A percentile compares a stretch with the other conserved stretches of the same genome.
phyloP scores from a whole-genome alignment of 2,797 vertebrate genomes.

The Astyanax mexicanus region DNA sequence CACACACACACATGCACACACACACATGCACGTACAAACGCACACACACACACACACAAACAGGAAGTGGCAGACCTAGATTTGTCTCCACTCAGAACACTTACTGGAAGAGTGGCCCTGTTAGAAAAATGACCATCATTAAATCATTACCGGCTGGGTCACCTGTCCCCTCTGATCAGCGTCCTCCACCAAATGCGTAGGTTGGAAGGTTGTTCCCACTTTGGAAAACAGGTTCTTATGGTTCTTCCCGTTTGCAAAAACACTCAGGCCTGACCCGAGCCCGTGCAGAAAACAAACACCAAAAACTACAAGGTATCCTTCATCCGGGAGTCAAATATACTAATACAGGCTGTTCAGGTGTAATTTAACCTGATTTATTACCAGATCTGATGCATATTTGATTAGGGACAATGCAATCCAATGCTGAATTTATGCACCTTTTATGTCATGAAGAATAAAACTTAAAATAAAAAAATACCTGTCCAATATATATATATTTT shows the following conservation, averaged over 20 bases:
- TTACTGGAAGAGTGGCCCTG: conserved; percentile 28
- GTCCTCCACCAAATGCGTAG: not conserved
- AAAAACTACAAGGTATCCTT: not conserved
- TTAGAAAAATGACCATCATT: conserved; percentile 22
- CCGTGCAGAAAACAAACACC: not conserved
- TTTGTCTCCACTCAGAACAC: conserved; percentile 10
- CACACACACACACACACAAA: not conserved
- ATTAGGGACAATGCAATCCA: too few species aligned
- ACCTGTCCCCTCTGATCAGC: conserved; percentile 18
- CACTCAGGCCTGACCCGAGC: not conserved
- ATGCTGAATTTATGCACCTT: too few species aligned
- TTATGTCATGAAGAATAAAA: too few species aligned
- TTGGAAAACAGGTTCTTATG: not conserved
- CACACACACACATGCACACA: not conserved
- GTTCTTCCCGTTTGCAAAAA: not conserved
- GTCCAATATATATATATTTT: too few species aligned
- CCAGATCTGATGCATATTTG: too few species aligned
- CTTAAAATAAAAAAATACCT: too few species aligned
- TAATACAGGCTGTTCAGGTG: too few species aligned
- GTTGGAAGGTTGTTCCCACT: not conserved
- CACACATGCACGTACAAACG: conserved; percentile 2
- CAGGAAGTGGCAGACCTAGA: conserved; percentile 47
- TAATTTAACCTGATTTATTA: too few species aligned
- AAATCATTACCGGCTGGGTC: conserved; percentile 24
- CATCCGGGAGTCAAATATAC: conserved; percentile 7